phyloP scores from a whole-genome alignment of 1,140 invertebrate genomes.

The Solenopsis fugax region DNA sequence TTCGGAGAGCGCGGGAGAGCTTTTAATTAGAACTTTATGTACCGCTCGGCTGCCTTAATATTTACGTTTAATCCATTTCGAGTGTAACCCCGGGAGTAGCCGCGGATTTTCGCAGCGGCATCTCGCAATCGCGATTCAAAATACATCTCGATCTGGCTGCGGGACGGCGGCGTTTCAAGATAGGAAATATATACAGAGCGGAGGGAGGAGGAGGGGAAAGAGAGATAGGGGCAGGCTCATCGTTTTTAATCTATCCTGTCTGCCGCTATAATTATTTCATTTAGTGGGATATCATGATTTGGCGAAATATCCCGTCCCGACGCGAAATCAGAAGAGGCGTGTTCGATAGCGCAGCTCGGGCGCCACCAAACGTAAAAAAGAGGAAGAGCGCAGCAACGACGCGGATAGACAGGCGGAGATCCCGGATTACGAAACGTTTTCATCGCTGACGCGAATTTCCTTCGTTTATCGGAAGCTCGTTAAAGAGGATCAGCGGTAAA shows the following conservation, averaged over 20 bases:
- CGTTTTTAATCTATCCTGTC: conserved; percentile 62
- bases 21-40: conserved; percentile 65
- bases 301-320: conserved; percentile 12
- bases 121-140: conserved; percentile 57
- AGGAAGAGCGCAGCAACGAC: background rate
- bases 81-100: conserved; percentile 42
- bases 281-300: conserved; percentile 50
- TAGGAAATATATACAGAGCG: background rate
- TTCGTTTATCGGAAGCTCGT: conserved; percentile 77
- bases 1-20: conserved; percentile 21
- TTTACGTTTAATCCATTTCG: conserved; percentile 63
- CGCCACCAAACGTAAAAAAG: background rate
- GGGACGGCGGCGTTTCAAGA: background rate
- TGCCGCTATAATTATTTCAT: conserved; percentile 56
- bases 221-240: background rate
- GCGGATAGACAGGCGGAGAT: conserved; percentile 65
- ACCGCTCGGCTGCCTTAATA: conserved; percentile 61
- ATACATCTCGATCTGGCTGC: background rate
- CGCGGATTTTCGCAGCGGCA: conserved; percentile 41
- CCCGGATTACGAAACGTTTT: conserved; percentile 75
- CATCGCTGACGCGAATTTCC: conserved; percentile 76
- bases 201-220: background rate
- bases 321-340: conserved; percentile 44
- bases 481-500: conserved; percentile 74
- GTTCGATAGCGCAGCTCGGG: conserved; percentile 32